phyloP scores from a whole-genome alignment of 1,140 invertebrate genomes.

The Elymnias hypermnestra region DNA sequence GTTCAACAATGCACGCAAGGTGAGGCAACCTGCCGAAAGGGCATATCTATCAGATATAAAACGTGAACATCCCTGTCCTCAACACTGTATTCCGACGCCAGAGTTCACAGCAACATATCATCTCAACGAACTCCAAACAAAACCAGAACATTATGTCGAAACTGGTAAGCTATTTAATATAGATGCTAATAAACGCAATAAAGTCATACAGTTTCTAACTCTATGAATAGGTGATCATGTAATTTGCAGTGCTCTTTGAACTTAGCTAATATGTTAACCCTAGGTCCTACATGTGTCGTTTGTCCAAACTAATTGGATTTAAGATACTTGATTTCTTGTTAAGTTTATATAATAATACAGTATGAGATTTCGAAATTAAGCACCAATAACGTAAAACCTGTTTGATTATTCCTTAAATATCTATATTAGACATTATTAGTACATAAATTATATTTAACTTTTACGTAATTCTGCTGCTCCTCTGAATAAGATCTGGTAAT shows the following conservation, averaged over 20 bases:
- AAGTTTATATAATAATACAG: too few species aligned
- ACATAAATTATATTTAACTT: too few species aligned
- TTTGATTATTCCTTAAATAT: too few species aligned
- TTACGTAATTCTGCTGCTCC: too few species aligned
- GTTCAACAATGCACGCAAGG: constrained; percentile 65
- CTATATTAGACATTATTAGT: too few species aligned
- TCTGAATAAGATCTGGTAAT: too few species aligned
- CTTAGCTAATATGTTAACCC: not conserved
- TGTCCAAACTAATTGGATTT: too few species aligned
- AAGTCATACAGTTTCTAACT: not conserved
- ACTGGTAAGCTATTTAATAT: constrained; percentile 44
- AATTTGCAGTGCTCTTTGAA: constrained; percentile 5
- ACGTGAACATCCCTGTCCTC: constrained; percentile 59
- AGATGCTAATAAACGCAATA: constrained; percentile 4
- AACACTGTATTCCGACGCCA: constrained; percentile 41
- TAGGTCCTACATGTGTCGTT: too few species aligned
- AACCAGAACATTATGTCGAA: constrained; percentile 34
- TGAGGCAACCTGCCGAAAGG: constrained; percentile 68
- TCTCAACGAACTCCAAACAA: constrained; percentile 16
- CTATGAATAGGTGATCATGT: not conserved
- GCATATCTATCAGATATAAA: constrained; percentile 64
- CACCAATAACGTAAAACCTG: too few species aligned
- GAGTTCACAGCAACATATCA: constrained; percentile 35
- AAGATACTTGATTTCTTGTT: too few species aligned
- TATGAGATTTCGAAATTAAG: too few species aligned